Base-by-base conservation (phyloP, 35 echinoderm and acorn worm genomes). In the Lytechinus variegatus region DNA sequence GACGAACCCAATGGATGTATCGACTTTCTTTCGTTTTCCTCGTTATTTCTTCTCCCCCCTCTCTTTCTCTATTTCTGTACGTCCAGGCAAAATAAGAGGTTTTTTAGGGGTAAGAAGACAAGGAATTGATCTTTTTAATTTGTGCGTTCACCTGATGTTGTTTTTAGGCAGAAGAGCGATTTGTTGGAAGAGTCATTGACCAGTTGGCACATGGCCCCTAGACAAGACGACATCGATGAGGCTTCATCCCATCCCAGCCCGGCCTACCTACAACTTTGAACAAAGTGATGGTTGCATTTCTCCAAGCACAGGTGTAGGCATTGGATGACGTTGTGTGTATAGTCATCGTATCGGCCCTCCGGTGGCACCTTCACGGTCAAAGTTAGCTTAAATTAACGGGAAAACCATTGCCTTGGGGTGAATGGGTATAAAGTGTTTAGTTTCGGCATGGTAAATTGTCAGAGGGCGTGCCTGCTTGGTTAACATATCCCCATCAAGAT, bases 101-200 rank as follows among this genome's bases (percentile, higher is more conserved):
- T 6, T 79, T 19, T 79, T 79, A 24, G 19, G 16, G 16, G 21
- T 16, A 79, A 24, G 8, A 79, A 79, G 66, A 79, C 66, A 79
- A 79, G 66, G 66, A 79, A 79, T 79, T 79, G 66, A 79, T 79
- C 66, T 79, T 79, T 79, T 79, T 79, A 79, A 79, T 79, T 79
- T 79, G 66, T 24, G 66, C 66, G 19, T 79, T 79, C 66, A 79
- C 66, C 66, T 79, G 66, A 79, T 21, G 66, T 79, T 24, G 66
- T 79, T 4, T 79, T 79, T 79, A 79, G 19, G 19, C 6, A 16
- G 66, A 24, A 24, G 21, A 79, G 21, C 14, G 66, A 24, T 79
- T 79, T 24, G 66, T 79, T 24, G 66, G 66, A 7, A 24, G 66
- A 79, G 66, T 79, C 66, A 79, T 79, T 79, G 66, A 79, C 66